Evolutionary conservation across 1,140 invertebrate species (phyloP), one percentile per base, ranked within the genome.

Genomic region (Neodiprion fabricii): DNA sequence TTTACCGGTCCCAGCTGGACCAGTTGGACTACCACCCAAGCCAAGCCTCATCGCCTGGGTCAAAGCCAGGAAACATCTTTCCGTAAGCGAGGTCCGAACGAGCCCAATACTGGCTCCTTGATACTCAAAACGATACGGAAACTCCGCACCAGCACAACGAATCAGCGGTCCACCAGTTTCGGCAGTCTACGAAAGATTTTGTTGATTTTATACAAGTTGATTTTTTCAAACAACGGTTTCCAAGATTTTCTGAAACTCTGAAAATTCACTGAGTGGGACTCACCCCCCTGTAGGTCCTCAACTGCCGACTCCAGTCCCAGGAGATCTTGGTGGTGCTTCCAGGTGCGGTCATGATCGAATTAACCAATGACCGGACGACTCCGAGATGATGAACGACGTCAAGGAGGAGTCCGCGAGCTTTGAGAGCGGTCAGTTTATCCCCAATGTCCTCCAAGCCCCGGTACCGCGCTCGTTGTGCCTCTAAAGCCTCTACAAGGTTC

Each of bases 1-100:
- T 90, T 99, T 99, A 0, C 98, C 98, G 1, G 98, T 99, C 73
- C 98, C 98, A 77, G 97, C 97, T 17, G 97, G 97, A n/a, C 98
- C 99, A 84, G 99, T 99, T 0, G 98, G 98, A 90, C 99, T 99
- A 11, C 98, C 98, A 73, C 98, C 98, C 69, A 99, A 90, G 7
- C 98, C 98, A 87, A 99, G 93, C 83, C 95, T 93, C 92, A 99
- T 95, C 7, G 96, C 96, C 91, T 99, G 97, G 17, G 96, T 98
- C 49, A 99, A 88, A 28, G 97, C 98, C 21, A 99, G 90, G 88
- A 98, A 99, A 85, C 98, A 99, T 84, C 97, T 96, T 85, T 99
- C 97, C 3, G 97, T 98, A 17, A 99, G 89, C 21, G 95, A 94
- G 0, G 98, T 99, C 82, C 97, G 93, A 0, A 99, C 98, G 72